A percentile compares a stretch with the other conserved stretches of the same genome.
Evolutionary conservation across 1,140 invertebrate species (phyloP).

Genomic region (Phenacoccus solenopsis): DNA sequence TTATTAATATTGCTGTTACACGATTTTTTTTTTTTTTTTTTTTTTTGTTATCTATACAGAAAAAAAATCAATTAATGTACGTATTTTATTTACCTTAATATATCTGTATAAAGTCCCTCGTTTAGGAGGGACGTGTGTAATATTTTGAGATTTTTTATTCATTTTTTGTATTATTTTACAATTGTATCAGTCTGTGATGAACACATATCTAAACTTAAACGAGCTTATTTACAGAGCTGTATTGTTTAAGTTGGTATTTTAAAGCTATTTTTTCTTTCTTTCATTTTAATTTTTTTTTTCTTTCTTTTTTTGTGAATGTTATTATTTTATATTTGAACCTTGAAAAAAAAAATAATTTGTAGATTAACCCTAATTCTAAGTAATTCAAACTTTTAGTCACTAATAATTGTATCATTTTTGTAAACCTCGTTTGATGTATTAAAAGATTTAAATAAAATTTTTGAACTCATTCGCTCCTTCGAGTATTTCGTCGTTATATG

Average conservation of each 20-base stretch:
- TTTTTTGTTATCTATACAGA: too few species aligned
- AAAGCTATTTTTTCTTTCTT: background rate
- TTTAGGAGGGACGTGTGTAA: background rate
- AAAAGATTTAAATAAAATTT: too few species aligned
- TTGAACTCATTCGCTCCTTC: too few species aligned
- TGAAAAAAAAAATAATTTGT: background rate
- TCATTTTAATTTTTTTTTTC: background rate
- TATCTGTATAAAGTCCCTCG: background rate
- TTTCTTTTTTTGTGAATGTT: background rate
- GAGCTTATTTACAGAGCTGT: slow-evolving; percentile 9
- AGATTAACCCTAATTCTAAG: too few species aligned
- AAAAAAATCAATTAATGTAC: background rate
- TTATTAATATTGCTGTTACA: too few species aligned
- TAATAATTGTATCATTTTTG: too few species aligned
- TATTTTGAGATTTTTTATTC: too few species aligned
- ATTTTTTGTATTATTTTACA: slow-evolving; percentile 7
- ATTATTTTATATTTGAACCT: slow-evolving; percentile 7
- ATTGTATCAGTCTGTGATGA: slow-evolving; percentile 13
- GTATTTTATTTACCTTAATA: background rate
- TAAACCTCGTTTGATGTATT: too few species aligned
- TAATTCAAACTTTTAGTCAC: too few species aligned
- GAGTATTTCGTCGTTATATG: too few species aligned
- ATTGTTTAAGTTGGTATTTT: slow-evolving; percentile 9
- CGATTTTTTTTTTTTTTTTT: too few species aligned
- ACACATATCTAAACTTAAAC: slow-evolving; percentile 15